Conservation (phyloP, 2,113 vertebrate genomes). For the Melanostigma gelatinosum region DNA sequence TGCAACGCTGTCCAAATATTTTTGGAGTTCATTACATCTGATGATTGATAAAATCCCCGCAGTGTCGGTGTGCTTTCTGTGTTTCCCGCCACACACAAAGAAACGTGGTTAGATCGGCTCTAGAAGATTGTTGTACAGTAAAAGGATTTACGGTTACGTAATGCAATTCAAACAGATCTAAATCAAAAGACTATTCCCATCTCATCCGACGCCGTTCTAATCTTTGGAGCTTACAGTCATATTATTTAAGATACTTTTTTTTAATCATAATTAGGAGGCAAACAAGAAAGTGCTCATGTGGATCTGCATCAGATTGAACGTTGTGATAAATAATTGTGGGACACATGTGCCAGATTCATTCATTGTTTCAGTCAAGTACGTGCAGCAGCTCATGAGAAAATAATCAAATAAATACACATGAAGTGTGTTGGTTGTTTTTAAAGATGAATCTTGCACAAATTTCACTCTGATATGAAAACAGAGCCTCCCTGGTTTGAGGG, state of each 20-base stretch:
- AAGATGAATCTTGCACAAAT: neutral
- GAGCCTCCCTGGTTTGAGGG: neutral
- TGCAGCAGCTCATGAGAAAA: slow-evolving; percentile 2
- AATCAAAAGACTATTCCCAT: slow-evolving; percentile 38
- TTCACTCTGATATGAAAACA: neutral
- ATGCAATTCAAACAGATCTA: slow-evolving; percentile 47
- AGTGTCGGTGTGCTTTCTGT: slow-evolving; percentile 21
- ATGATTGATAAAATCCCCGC: slow-evolving; percentile 40
- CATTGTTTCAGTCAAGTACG: neutral
- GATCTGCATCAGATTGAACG: slow-evolving; percentile 22
- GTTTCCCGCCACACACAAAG: slow-evolving; percentile 8
- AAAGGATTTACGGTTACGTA: slow-evolving; percentile 39
- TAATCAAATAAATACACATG: neutral
- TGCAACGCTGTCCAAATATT: slow-evolving; percentile 17
- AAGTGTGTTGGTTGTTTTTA: neutral
- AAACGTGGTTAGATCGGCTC: slow-evolving; percentile 23
- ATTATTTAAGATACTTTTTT: slow-evolving; percentile 34
- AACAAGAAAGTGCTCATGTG: slow-evolving; percentile 21
- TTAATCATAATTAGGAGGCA: slow-evolving; percentile 39
- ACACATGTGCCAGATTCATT: slow-evolving; percentile 13
- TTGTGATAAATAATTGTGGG: neutral
- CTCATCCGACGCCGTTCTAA: slow-evolving; percentile 49
- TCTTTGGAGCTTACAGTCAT: slow-evolving; percentile 35
- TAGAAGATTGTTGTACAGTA: slow-evolving; percentile 19
- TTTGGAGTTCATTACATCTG: slow-evolving; percentile 7